Conservation (phyloP, 2,888 invertebrate genomes). For the Leptopilina syphax region DNA sequence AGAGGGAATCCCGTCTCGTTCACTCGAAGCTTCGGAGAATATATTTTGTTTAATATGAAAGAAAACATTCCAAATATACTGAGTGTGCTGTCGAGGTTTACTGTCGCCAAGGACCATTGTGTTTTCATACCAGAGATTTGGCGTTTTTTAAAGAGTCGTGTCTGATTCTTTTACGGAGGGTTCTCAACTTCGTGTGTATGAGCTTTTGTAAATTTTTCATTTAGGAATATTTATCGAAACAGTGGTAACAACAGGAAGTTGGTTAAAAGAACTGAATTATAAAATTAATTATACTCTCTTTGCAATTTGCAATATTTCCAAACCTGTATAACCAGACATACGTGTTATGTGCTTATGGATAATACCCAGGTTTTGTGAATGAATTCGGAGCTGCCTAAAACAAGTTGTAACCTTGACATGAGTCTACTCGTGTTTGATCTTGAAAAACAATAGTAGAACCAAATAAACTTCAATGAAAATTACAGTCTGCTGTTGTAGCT, state of each 20-base stretch:
- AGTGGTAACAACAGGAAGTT: too few relatives aligned
- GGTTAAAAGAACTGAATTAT: too few relatives aligned
- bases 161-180: conserved; percentile 51
- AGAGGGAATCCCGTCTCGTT: conserved; percentile 30
- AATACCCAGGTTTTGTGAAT: conserved; percentile 24
- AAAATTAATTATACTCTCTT: neutral
- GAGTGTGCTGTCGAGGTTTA: conserved; percentile 66
- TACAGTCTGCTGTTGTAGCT: too few relatives aligned
- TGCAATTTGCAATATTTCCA: neutral
- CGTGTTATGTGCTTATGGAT: neutral
- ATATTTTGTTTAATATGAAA: conserved; percentile 75
- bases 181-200: conserved; percentile 55
- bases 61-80: conserved; percentile 70
- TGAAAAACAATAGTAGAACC: neutral
- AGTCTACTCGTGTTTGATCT: conserved; percentile 15
- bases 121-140: conserved; percentile 49
- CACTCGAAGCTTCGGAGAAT: conserved; percentile 59
- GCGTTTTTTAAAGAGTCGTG: conserved; percentile 53
- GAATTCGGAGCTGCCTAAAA: conserved; percentile 10
- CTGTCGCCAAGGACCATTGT: conserved; percentile 53
- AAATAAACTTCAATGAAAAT: neutral
- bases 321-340: conserved; percentile 7
- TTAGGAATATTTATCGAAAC: too few relatives aligned
- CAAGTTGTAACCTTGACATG: conserved; percentile 36
- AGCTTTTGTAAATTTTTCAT: too few relatives aligned